A percentile compares a stretch with the other conserved stretches of the same genome.
phyloP scores from a whole-genome alignment of 2,797 vertebrate species.

The Amblyraja radiata region DNA sequence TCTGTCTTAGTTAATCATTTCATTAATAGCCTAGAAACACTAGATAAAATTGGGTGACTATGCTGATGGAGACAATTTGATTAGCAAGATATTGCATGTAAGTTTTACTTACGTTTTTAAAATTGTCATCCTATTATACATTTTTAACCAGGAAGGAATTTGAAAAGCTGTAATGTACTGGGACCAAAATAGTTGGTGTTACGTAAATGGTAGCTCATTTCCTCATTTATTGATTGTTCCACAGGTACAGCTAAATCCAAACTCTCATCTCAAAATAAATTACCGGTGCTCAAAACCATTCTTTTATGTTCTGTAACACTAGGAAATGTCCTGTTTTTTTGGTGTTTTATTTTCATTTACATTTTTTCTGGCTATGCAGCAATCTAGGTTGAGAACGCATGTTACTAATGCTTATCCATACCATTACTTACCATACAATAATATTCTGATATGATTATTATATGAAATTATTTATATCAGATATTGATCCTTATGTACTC shows the following conservation, averaged over 20 bases:
- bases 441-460: too few species aligned
- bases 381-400: not conserved
- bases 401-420: not conserved
- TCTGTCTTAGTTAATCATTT: not conserved
- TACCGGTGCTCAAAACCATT: not conserved
- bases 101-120: not conserved
- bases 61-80: not conserved
- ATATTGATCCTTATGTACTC: not conserved
- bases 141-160: not conserved
- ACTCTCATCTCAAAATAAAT: not conserved
- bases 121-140: not conserved
- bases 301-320: not conserved
- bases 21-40: not conserved
- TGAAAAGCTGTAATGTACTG: not conserved
- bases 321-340: constrained; percentile 5
- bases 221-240: not conserved
- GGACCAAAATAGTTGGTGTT: not conserved
- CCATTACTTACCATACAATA: not conserved
- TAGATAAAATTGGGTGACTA: not conserved
- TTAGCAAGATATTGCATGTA: not conserved
- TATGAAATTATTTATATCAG: not conserved
- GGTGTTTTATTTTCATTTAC: not conserved
- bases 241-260: not conserved
- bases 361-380: not conserved
- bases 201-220: not conserved